These are phyloP conservation scores for Paradisaea rubra DNA, from an alignment of 2,113 vertebrate genomes.

Conservation along the genomic window DNA sequence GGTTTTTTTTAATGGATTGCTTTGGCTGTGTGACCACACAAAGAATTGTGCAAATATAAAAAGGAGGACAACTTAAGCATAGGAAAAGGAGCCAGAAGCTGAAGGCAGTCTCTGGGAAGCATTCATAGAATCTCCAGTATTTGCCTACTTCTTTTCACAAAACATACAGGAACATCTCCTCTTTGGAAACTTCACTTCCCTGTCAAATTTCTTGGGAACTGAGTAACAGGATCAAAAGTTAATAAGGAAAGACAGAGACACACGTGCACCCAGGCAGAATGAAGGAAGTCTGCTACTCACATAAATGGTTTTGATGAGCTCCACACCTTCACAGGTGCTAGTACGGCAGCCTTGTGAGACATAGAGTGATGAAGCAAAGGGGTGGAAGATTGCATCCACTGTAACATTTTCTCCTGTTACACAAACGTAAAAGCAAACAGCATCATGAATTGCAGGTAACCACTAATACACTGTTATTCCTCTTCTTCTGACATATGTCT, in stretches of 20 bases:
- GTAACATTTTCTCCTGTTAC: slow-evolving; percentile 54
- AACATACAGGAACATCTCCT: neutral
- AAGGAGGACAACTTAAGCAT: neutral
- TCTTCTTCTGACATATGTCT: neutral
- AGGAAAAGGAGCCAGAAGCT: neutral
- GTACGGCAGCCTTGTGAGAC: slow-evolving; percentile 81
- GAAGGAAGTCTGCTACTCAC: slow-evolving; percentile 71
- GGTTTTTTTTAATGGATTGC: neutral
- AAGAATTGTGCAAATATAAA: neutral
- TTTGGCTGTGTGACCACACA: neutral
- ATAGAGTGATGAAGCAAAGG: slow-evolving; percentile 73
- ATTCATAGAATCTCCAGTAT: neutral
- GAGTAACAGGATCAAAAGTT: neutral
- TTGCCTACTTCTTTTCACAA: neutral
- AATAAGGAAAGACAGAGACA: neutral
- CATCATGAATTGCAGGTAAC: neutral
- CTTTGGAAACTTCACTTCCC: neutral
- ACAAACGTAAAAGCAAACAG: neutral
- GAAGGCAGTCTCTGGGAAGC: neutral
- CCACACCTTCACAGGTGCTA: slow-evolving; percentile 90
- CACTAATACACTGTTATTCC: neutral
- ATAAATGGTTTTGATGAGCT: slow-evolving; percentile 79
- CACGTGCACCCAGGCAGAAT: accelerated
- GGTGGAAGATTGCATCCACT: slow-evolving; percentile 65
- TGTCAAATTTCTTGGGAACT: neutral